Percentiles rank a stretch among this genome's conserved stretches.
Evolutionary conservation across 2,797 vertebrate genomes (phyloP).

Genomic region (Chromobotia macracanthus): DNA sequence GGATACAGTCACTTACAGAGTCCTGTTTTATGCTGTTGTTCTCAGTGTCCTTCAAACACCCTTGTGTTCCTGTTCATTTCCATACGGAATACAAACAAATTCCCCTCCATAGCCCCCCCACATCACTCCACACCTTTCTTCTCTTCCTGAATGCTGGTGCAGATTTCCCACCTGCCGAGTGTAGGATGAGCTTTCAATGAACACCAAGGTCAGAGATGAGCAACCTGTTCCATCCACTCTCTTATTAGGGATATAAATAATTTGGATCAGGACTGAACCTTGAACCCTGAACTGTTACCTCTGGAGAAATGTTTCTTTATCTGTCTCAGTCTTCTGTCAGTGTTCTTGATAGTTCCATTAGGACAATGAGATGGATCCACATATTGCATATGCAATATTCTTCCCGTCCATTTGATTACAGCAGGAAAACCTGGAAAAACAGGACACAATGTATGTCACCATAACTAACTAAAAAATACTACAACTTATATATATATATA

Average conservation of each 20-base stretch:
- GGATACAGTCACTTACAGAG: neutral
- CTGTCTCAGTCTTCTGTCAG: conserved; percentile 47
- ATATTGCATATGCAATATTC: conserved; percentile 81
- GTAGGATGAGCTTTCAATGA: conserved; percentile 77
- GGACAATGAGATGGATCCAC: conserved; percentile 74
- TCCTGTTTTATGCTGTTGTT: neutral
- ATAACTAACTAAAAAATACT: too few relatives aligned
- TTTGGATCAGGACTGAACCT: conserved; percentile 87
- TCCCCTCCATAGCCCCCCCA: conserved; percentile 61
- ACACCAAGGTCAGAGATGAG: conserved; percentile 85
- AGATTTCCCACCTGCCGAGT: conserved; percentile 62
- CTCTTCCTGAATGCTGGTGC: conserved; percentile 23
- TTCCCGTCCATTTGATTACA: conserved; percentile 75
- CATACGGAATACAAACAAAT: conserved; percentile 79
- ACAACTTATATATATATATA: too few relatives aligned
- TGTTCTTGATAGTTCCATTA: conserved; percentile 82
- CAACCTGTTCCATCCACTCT: conserved; percentile 87
- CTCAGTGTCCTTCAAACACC: conserved; percentile 76
- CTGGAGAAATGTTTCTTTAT: conserved; percentile 77
- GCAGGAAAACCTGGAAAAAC: conserved; percentile 28
- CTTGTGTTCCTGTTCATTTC: conserved; percentile 80
- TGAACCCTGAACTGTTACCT: conserved; percentile 91
- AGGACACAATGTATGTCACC: too few relatives aligned
- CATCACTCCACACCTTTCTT: conserved; percentile 37
- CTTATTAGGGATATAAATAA: conserved; percentile 97